Conservation (phyloP, 2,797 vertebrate species). For the Syngnathus rostellatus region DNA sequence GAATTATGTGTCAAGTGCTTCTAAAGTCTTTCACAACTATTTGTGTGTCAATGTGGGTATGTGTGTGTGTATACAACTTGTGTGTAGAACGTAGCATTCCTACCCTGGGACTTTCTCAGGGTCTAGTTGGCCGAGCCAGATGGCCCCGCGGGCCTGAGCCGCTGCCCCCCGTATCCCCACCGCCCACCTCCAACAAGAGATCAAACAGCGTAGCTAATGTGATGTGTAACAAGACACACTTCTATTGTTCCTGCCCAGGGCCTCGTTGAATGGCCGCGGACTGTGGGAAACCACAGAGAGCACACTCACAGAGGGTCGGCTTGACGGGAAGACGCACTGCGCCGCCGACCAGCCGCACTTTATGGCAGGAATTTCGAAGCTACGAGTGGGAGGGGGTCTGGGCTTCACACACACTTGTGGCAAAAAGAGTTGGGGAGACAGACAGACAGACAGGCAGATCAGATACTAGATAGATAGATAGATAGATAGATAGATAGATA, state of each 20-base stretch:
- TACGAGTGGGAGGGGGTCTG: conserved; percentile 53
- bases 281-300: conserved; percentile 73
- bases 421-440: conserved; percentile 23
- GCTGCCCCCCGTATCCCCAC: neutral
- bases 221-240: conserved; percentile 81
- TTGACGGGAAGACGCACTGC: conserved; percentile 59
- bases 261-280: conserved; percentile 63
- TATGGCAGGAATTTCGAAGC: conserved; percentile 61
- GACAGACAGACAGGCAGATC: neutral
- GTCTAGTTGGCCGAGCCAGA: conserved; percentile 67
- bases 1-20: conserved; percentile 55
- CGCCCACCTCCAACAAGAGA: conserved; percentile 57
- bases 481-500: neutral
- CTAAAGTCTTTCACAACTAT: conserved; percentile 62
- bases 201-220: conserved; percentile 77
- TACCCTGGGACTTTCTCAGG: conserved; percentile 63
- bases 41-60: conserved; percentile 32
- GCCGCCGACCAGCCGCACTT: conserved; percentile 47
- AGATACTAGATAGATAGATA: neutral
- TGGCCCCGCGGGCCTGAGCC: conserved; percentile 53
- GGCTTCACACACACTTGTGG: conserved; percentile 57
- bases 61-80: conserved; percentile 37
- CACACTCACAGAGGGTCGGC: conserved; percentile 70
- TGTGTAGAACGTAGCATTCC: conserved; percentile 52
- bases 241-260: conserved; percentile 66